These are phyloP conservation scores for Pseudococcus longispinus DNA, from an alignment of 2,888 invertebrate species.

Conservation along the genomic window DNA sequence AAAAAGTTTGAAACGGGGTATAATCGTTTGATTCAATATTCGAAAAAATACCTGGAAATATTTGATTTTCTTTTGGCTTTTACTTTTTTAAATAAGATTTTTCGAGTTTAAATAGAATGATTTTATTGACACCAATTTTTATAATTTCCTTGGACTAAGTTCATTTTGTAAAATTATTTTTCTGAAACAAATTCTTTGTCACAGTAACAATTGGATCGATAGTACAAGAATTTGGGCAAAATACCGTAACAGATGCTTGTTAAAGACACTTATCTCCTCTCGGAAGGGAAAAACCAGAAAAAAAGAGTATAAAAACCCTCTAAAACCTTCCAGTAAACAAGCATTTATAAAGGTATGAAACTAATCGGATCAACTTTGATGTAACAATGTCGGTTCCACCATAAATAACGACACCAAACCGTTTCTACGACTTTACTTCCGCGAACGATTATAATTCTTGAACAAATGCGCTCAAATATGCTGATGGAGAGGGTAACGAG, in stretches of 20 bases:
- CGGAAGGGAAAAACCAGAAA: not conserved
- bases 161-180: no score
- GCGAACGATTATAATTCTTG: not conserved
- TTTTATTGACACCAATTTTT: no score
- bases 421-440: not conserved
- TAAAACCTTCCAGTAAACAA: not conserved
- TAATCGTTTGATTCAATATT: no score
- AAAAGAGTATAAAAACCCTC: not conserved
- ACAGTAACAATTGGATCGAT: not conserved
- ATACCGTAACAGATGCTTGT: no score
- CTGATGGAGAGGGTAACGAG: not conserved
- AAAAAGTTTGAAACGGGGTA: no score
- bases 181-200: not conserved
- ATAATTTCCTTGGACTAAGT: no score
- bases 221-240: not conserved
- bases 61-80: no score
- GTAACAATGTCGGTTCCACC: not conserved
- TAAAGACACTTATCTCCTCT: not conserved
- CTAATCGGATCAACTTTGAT: slow-evolving; percentile 22
- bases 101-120: no score
- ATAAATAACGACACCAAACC: not conserved
- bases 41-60: no score
- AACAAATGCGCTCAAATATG: not conserved
- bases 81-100: no score
- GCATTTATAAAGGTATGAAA: not conserved